Base-by-base conservation (phyloP, 1,140 invertebrate species). In the Meloidogyne hapla region DNA sequence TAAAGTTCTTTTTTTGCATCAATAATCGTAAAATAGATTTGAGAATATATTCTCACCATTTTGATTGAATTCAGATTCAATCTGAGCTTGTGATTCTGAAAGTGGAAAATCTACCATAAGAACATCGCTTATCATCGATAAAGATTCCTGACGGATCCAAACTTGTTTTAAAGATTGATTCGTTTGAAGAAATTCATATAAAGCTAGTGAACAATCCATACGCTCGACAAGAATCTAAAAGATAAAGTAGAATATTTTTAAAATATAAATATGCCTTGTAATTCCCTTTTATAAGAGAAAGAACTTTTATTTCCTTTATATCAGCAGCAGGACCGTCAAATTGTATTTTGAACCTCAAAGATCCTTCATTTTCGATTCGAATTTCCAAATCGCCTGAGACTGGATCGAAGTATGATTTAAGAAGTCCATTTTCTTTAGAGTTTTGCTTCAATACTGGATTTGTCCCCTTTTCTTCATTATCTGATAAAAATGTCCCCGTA, bases 51-150 rank as follows among this genome's bases (percentile, higher is more conserved):
- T 67, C 8, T 66, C 74, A 84, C 84, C 78, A 77, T 86, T 74
- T 28, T n/a, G 61, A 28, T 73, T 72, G 61, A 86, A 86, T 75
- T 86, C 85, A 25, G 80, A 83, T 66, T 86, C 85, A 56, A 86
- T 86, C 18, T 73, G 71, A 23, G 85, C 83, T 68, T 86, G 84
- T 18, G 79, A 74, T 69, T 86, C 85, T 2, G 85, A 86, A 8
- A 86, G 69, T 3, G 85, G 85, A 6, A 87, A 64, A 75, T 87
- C 85, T n/a, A 87, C 69, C 84, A 87, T 85, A 75, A 87, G 85
- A 21, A 87, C 86, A 40, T 56, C 64, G 12, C 79, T 75, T 40
- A 87, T 81, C 10, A 74, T 69, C n/a, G 86, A 79, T 8, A 86
- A 74, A 1, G 63, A 81, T 77, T 86, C 85, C 56, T 77, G 79